Evolutionary conservation across 2,888 invertebrate species (phyloP).

Genomic region (Leucophora obtusa): DNA sequence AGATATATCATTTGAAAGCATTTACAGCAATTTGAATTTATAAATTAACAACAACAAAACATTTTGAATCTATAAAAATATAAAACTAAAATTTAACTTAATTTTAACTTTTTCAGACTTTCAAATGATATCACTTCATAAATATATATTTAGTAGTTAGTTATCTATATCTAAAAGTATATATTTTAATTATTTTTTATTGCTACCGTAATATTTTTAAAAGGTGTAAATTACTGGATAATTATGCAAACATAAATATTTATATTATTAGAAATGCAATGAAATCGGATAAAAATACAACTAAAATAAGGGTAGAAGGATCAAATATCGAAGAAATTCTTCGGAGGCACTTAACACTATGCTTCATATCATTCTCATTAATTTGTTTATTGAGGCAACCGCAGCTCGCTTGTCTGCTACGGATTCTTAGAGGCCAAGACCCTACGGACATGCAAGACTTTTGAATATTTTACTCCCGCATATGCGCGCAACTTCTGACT

Average conservation of each 20-base stretch:
- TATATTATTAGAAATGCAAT: no score
- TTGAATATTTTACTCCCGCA: no score
- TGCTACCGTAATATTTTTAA: background rate
- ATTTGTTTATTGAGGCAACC: no score
- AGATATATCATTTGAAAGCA: conserved; percentile 46
- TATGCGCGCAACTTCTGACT: no score
- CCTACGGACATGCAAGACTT: no score
- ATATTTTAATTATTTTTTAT: background rate
- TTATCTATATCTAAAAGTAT: background rate
- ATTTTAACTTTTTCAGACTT: conserved; percentile 13
- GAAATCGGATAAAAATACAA: no score
- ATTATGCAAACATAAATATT: background rate
- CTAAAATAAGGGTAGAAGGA: no score
- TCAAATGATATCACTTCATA: conserved; percentile 34
- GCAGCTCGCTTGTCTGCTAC: no score
- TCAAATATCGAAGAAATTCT: no score
- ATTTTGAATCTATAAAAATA: background rate
- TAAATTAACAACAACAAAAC: background rate
- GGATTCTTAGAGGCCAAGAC: no score
- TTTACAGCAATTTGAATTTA: background rate
- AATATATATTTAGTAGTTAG: background rate
- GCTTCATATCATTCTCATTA: no score
- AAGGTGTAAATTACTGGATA: background rate
- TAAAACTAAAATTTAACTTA: background rate
- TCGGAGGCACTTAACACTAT: no score